Base-by-base conservation (phyloP, 2,888 invertebrate genomes). In the Phyllotreta cruciferae region DNA sequence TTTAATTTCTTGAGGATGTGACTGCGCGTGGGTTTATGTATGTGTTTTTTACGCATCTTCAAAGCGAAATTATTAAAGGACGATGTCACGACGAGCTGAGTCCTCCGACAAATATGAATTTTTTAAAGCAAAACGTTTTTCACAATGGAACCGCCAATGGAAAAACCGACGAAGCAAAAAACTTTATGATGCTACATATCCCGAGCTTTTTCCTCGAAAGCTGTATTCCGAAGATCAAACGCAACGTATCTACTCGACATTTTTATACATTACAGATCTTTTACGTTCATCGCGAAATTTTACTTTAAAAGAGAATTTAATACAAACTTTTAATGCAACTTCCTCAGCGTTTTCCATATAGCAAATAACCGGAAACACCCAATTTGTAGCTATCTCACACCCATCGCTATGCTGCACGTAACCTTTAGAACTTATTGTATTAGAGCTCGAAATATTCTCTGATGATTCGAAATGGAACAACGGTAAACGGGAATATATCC, bases 171-270 rank as follows among this genome's bases (percentile, higher is more conserved):
- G 8, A n/a, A 37, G 60, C 6, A 38, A 60, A 60, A 58, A 60
- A 52, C 42, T 44, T 34, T 7, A 44, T 44, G 52, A 60, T 53
- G 60, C 53, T 44, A 38, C 44, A 44, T 60, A 60, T 60, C 52
- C 6, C 38, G 52, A 49, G 49, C 41, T 52, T 60, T 60, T 60
- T 60, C 52, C 42, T 6, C 14, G 41, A 44, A 52, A 52, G 37
- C 38, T 60, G 14, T 44, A 44, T 52, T 60, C 9, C 44, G 39
- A 24, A 44, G 44, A 44, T 60, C 52, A 60, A 60, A 60, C 42
- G 52, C 35, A 36, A 38, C 37, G 36, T 37, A 37, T 38, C 37
- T 52, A 37, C 52, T 52, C n/a, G 11, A 52, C 11, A 58, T 52
- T 58, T 52, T 34, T 24, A 60, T 60, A 52, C 44, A 60, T 42